These are phyloP conservation scores for Ophioderma brevispina DNA, from an alignment of 35 echinoderm and acorn worm genomes.

Conservation along the genomic window DNA sequence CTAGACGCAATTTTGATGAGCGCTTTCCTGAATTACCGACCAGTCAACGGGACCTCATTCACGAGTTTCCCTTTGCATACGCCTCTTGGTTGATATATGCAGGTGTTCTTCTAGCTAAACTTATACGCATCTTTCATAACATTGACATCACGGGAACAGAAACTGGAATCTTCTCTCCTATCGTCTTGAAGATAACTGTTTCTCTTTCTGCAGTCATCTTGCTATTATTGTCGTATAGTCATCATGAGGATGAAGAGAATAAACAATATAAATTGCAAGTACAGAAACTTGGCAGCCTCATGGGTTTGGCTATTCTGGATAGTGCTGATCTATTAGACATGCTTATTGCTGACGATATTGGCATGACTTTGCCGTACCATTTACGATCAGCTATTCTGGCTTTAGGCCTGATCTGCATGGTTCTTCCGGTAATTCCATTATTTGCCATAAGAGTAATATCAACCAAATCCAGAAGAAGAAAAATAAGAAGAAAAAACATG, in stretches of 20 bases:
- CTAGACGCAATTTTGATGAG: conserved; percentile 19
- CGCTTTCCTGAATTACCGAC: conserved; percentile 51
- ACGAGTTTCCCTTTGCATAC: conserved; percentile 75
- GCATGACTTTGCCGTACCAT: conserved; percentile 14
- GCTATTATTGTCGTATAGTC: conserved; percentile 72
- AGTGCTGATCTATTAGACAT: conserved; percentile 78
- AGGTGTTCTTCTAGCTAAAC: conserved; percentile 67
- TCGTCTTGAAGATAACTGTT: conserved; percentile 77
- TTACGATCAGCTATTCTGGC: conserved; percentile 53
- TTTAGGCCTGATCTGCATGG: conserved; percentile 75
- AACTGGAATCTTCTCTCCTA: conserved; percentile 48
- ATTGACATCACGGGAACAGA: conserved; percentile 34
- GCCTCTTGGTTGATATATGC: conserved; percentile 82
- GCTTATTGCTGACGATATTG: conserved; percentile 21
- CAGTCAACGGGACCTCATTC: conserved; percentile 36
- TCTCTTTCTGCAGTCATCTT: conserved; percentile 71
- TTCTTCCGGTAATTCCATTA: conserved; percentile 72
- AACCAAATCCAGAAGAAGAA: conserved; percentile 4
- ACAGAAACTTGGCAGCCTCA: conserved; percentile 65
- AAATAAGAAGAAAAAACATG: conserved; percentile 2
- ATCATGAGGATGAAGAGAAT: conserved; percentile 75
- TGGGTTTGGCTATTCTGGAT: conserved; percentile 74
- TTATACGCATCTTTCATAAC: conserved; percentile 61
- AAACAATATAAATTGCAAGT: conserved; percentile 68
- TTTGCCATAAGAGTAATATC: conserved; percentile 65